Evolutionary conservation across 2,113 vertebrate genomes (phyloP).

Genomic region (Petroica traversi): DNA sequence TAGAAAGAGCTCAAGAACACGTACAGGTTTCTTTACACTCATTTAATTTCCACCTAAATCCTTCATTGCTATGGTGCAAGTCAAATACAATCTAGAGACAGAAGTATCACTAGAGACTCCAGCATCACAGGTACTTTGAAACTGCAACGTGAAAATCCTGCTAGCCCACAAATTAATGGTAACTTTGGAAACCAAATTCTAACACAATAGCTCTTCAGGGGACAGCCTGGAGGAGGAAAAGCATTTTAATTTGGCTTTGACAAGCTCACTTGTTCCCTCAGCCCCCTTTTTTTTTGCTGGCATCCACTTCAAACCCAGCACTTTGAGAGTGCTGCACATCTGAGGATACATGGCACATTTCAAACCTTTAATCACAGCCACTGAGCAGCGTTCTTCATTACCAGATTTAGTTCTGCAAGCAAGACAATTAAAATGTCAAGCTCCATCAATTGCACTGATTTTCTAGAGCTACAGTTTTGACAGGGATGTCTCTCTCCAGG

Average conservation of each 20-base stretch:
- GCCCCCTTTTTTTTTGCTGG: background rate
- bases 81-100: background rate
- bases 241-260: constrained; percentile 21
- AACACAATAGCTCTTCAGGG: constrained; percentile 1
- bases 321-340: background rate
- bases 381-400: background rate
- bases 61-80: background rate
- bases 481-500: background rate
- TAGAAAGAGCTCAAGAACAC: background rate
- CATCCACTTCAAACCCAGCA: background rate
- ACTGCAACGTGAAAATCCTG: background rate
- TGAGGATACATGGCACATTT: background rate
- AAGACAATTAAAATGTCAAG: constrained; percentile 1
- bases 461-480: background rate
- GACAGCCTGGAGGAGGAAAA: background rate
- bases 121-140: background rate
- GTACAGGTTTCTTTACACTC: background rate
- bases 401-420: background rate
- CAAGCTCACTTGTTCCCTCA: background rate
- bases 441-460: background rate
- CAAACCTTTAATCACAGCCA: background rate
- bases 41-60: background rate
- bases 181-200: constrained; percentile 8
- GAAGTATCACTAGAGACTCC: background rate
- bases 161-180: background rate